These are phyloP conservation scores for Lithobates pipiens DNA, from an alignment of 2,797 vertebrate species.

Conservation along the genomic window DNA sequence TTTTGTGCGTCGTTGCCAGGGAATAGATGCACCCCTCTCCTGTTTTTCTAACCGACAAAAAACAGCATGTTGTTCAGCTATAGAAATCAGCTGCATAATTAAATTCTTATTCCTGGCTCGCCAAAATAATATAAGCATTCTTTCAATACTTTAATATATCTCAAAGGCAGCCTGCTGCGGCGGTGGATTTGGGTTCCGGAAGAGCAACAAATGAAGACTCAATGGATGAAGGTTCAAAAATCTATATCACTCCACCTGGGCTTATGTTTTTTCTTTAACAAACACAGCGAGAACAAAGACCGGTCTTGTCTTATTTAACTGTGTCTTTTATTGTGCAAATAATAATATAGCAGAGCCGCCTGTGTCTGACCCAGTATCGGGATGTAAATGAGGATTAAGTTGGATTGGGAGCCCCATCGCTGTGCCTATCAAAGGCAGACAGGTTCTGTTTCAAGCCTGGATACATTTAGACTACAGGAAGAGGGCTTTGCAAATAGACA, in stretches of 20 bases:
- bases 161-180: slow-evolving; percentile 39
- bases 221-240: slow-evolving; percentile 1
- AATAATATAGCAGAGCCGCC: slow-evolving; percentile 46
- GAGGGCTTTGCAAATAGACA: not conserved
- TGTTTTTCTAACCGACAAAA: slow-evolving; percentile 6
- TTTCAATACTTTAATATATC: slow-evolving; percentile 38
- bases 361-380: slow-evolving; percentile 32
- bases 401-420: slow-evolving; percentile 6
- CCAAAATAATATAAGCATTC: slow-evolving; percentile 19
- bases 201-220: slow-evolving; percentile 14
- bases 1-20: not conserved
- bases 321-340: slow-evolving; percentile 43
- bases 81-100: slow-evolving; percentile 38
- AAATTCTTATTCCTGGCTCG: slow-evolving; percentile 35
- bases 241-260: slow-evolving; percentile 30
- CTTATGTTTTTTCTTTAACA: slow-evolving; percentile 33
- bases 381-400: slow-evolving; percentile 52
- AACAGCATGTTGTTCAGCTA: slow-evolving; percentile 43
- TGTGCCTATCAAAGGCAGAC: slow-evolving; percentile 12
- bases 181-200: slow-evolving; percentile 28
- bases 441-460: slow-evolving; percentile 16
- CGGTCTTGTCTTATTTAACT: slow-evolving; percentile 48
- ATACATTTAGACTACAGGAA: not conserved
- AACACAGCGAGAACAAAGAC: slow-evolving; percentile 51
- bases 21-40: not conserved